These are phyloP conservation scores for Pristionchus pacificus DNA, from an alignment of 1,140 invertebrate genomes.

Conservation along the genomic window DNA sequence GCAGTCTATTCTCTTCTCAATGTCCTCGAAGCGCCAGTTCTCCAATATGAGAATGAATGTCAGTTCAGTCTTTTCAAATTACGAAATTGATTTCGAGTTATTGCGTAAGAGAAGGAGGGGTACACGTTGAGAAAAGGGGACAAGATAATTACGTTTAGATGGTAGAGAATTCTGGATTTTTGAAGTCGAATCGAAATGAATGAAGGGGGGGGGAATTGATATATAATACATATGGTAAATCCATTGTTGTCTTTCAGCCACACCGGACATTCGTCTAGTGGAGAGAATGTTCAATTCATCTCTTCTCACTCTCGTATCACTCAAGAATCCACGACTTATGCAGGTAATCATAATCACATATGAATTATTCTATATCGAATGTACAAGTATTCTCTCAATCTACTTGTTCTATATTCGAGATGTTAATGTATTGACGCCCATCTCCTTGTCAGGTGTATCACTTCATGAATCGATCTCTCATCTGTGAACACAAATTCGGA, in stretches of 20 bases:
- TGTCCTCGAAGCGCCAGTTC: conserved; percentile 25
- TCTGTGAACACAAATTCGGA: conserved; percentile 95
- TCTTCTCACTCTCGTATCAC: conserved; percentile 86
- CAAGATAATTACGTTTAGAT: too few species aligned
- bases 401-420: too few species aligned
- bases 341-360: too few species aligned
- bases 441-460: conserved; percentile 80
- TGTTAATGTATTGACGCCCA: too few species aligned
- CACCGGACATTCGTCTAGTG: conserved; percentile 70
- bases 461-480: conserved; percentile 95
- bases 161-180: too few species aligned
- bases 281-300: conserved; percentile 94
- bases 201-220: too few species aligned
- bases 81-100: conserved; percentile 9
- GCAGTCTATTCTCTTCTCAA: conserved; percentile 32
- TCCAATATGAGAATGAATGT: conserved; percentile 40
- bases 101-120: background rate
- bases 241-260: conserved; percentile 21
- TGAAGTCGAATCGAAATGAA: too few species aligned
- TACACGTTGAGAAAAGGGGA: too few species aligned
- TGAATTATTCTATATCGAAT: too few species aligned
- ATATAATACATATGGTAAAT: too few species aligned
- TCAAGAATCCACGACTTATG: conserved; percentile 82
- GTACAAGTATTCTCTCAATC: too few species aligned
- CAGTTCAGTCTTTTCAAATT: conserved; percentile 25